A percentile compares a stretch with the other conserved stretches of the same genome.
Conservation (phyloP, 2,113 vertebrate species). For the Talpa occidentalis region DNA sequence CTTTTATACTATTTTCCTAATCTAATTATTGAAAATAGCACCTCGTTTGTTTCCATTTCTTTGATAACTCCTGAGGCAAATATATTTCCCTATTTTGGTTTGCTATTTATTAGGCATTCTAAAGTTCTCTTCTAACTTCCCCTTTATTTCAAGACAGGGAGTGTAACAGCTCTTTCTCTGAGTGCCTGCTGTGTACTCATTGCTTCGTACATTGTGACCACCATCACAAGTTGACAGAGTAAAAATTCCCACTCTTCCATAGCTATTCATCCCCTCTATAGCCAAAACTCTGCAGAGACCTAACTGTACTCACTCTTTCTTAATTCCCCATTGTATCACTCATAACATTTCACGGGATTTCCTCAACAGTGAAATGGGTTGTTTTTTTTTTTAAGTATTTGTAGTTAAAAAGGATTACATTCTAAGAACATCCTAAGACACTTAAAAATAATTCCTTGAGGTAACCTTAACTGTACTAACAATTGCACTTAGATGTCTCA, state of each 20-base stretch:
- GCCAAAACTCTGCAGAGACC: neutral
- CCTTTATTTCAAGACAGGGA: rapidly evolving
- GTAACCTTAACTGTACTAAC: neutral
- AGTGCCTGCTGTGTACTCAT: neutral
- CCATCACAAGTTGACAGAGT: neutral
- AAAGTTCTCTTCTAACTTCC: conserved; percentile 7
- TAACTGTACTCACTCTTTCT: neutral
- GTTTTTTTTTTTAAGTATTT: neutral
- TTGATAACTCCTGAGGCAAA: neutral
- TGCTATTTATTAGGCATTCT: neutral
- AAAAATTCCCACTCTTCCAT: neutral
- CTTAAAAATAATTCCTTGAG: conserved; percentile 15
- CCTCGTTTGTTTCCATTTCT: neutral
- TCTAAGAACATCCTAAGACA: neutral
- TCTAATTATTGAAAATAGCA: neutral
- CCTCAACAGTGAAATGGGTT: neutral
- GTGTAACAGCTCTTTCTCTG: neutral
- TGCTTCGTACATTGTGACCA: neutral
- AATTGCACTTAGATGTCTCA: neutral
- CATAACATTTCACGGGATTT: neutral
- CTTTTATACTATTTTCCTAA: neutral
- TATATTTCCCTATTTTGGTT: neutral
- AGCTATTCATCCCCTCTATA: neutral
- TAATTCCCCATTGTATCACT: neutral
- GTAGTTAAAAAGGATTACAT: neutral